These are phyloP conservation scores for Acrocyrtus sp. DNA, from an alignment of 2,888 invertebrate genomes.

Conservation along the genomic window DNA sequence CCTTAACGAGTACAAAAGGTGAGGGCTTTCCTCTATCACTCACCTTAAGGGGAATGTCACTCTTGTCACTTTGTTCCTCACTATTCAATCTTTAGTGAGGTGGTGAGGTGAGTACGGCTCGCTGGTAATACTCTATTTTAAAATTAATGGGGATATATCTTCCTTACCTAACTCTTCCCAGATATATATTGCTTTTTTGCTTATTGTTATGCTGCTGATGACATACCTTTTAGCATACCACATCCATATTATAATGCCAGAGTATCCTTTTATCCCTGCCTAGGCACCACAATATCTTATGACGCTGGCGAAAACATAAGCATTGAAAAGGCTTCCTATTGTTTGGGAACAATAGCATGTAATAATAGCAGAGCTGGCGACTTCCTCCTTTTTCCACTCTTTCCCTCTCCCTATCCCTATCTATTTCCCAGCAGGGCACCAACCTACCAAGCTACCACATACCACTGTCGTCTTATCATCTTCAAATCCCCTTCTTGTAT, in stretches of 20 bases:
- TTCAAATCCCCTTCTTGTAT: background rate
- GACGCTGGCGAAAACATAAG: background rate
- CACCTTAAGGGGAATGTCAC: slow-evolving; percentile 31
- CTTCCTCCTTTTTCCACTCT: background rate
- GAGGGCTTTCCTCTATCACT: slow-evolving; percentile 5
- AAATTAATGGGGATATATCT: background rate
- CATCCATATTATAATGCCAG: background rate
- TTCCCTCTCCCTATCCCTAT: too few species aligned
- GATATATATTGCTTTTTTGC: too few species aligned
- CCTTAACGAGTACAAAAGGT: background rate
- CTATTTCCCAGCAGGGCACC: background rate
- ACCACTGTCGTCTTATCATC: background rate
- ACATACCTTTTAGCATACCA: too few species aligned
- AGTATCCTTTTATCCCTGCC: too few species aligned
- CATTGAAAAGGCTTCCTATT: background rate
- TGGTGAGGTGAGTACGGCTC: background rate
- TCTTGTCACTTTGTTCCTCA: slow-evolving; percentile 32
- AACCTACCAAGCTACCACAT: too few species aligned
- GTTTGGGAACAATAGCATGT: background rate
- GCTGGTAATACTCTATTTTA: too few species aligned
- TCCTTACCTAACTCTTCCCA: too few species aligned
- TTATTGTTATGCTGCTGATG: too few species aligned
- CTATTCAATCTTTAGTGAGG: background rate
- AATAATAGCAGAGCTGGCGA: background rate
- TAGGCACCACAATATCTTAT: background rate